phyloP scores from a whole-genome alignment of 2,888 invertebrate genomes.

The Sicus ferrugineus region DNA sequence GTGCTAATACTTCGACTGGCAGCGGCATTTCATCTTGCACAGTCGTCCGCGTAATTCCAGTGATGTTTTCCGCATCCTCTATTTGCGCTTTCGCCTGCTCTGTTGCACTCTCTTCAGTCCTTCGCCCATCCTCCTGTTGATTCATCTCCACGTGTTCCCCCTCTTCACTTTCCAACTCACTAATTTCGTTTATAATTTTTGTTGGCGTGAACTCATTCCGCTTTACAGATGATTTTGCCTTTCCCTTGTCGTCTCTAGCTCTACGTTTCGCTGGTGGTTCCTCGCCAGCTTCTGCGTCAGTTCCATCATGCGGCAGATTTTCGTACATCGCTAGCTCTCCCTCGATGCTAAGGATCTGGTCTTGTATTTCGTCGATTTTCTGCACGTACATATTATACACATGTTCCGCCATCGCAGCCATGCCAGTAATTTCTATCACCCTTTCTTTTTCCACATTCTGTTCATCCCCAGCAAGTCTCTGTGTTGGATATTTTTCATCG shows the following conservation, averaged over 20 bases:
- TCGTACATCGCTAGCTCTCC: constrained; percentile 54
- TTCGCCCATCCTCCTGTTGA: neutral
- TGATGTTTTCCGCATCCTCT: neutral
- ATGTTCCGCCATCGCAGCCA: constrained; percentile 95
- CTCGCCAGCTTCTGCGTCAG: constrained; percentile 55
- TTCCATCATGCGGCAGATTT: constrained; percentile 65
- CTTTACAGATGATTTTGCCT: constrained; percentile 36
- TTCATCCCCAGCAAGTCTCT: constrained; percentile 67
- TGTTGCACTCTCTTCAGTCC: neutral
- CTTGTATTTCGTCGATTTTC: constrained; percentile 73
- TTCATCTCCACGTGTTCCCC: constrained; percentile 13
- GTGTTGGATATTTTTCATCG: constrained; percentile 80
- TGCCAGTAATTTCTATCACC: constrained; percentile 65
- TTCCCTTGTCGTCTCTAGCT: constrained; percentile 37
- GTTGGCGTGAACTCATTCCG: constrained; percentile 54
- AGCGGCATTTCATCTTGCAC: neutral
- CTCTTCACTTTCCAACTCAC: constrained; percentile 48
- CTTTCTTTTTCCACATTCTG: constrained; percentile 57
- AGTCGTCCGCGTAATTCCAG: neutral
- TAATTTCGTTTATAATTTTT: constrained; percentile 68
- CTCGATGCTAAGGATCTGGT: constrained; percentile 46
- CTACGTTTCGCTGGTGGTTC: constrained; percentile 37
- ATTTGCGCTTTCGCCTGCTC: neutral
- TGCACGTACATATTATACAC: constrained; percentile 92
- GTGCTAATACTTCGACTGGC: constrained; percentile 4